Evolutionary conservation across 2,888 invertebrate genomes (phyloP).

Genomic region (Automeris io): DNA sequence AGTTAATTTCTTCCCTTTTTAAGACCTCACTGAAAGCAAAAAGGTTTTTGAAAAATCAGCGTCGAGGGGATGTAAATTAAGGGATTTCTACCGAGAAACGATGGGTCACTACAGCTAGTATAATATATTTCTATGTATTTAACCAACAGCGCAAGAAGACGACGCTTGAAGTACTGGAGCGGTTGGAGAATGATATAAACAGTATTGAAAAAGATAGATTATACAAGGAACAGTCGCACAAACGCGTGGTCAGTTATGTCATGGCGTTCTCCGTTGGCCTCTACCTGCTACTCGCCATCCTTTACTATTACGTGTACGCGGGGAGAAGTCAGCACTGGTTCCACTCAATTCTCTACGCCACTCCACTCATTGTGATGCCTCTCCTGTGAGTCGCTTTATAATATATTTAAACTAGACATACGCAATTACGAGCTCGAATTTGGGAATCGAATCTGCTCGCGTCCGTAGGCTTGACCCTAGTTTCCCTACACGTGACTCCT

Average conservation of each 20-base stretch:
- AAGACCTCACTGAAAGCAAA: too few relatives aligned
- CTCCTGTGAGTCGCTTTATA: slow-evolving; percentile 82
- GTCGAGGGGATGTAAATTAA: too few relatives aligned
- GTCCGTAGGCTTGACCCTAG: too few relatives aligned
- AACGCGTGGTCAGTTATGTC: slow-evolving; percentile 88
- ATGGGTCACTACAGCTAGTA: neutral
- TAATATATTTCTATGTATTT: neutral
- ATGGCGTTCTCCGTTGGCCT: slow-evolving; percentile 80
- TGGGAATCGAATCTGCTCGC: too few relatives aligned
- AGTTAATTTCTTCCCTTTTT: too few relatives aligned
- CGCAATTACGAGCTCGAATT: too few relatives aligned
- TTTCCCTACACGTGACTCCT: too few relatives aligned
- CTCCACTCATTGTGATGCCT: slow-evolving; percentile 88
- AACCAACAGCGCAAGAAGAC: slow-evolving; percentile 62
- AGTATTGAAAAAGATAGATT: slow-evolving; percentile 87
- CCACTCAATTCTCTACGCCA: slow-evolving; percentile 85
- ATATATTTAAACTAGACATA: too few relatives aligned
- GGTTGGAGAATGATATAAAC: slow-evolving; percentile 87
- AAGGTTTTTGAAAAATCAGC: too few relatives aligned
- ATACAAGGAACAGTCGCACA: slow-evolving; percentile 87
- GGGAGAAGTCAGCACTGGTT: slow-evolving; percentile 83
- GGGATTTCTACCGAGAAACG: neutral
- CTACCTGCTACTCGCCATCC: slow-evolving; percentile 82
- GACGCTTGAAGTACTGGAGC: slow-evolving; percentile 77
- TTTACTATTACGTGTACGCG: slow-evolving; percentile 89